phyloP scores from a whole-genome alignment of 2,797 vertebrate genomes.

The Spondyliosoma cantharus region DNA sequence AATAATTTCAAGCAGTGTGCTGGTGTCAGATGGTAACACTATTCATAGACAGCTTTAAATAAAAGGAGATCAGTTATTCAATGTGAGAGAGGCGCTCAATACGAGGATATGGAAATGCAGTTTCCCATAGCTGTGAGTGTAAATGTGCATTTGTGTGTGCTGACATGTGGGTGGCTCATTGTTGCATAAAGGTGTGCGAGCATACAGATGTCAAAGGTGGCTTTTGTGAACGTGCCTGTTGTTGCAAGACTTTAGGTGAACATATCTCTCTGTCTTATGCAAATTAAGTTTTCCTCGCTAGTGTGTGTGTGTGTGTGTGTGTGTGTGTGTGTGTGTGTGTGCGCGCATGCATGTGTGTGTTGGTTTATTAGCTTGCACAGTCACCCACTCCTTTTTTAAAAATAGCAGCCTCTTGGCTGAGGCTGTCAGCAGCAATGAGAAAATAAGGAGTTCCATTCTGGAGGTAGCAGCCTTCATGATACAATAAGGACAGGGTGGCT shows the following conservation, averaged over 20 bases:
- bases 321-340: conserved; percentile 3
- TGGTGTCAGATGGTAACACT: conserved; percentile 56
- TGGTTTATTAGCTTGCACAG: conserved; percentile 82
- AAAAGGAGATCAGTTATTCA: conserved; percentile 56
- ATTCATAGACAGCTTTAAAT: conserved; percentile 75
- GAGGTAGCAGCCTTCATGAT: conserved; percentile 76
- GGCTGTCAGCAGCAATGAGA: conserved; percentile 82
- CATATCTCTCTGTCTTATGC: conserved; percentile 41
- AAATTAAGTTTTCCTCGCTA: conserved; percentile 37
- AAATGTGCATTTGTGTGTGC: conserved; percentile 7
- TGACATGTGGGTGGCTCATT: conserved; percentile 38
- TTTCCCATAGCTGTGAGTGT: conserved; percentile 16
- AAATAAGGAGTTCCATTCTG: conserved; percentile 82
- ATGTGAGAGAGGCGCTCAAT: conserved; percentile 23
- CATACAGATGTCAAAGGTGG: conserved; percentile 40
- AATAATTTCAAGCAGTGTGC: conserved; percentile 48
- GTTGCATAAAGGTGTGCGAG: conserved; percentile 48
- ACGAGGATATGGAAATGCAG: conserved; percentile 28
- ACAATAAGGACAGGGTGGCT: conserved; percentile 71
- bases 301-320: conserved; percentile 7
- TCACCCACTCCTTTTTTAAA: conserved; percentile 85
- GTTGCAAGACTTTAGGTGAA: conserved; percentile 43
- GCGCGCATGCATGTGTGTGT: neutral
- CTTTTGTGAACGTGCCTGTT: conserved; percentile 31
- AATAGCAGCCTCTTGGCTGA: conserved; percentile 84